Evolutionary conservation across 2,888 invertebrate species (phyloP).

Genomic region (Phengaris arion): DNA sequence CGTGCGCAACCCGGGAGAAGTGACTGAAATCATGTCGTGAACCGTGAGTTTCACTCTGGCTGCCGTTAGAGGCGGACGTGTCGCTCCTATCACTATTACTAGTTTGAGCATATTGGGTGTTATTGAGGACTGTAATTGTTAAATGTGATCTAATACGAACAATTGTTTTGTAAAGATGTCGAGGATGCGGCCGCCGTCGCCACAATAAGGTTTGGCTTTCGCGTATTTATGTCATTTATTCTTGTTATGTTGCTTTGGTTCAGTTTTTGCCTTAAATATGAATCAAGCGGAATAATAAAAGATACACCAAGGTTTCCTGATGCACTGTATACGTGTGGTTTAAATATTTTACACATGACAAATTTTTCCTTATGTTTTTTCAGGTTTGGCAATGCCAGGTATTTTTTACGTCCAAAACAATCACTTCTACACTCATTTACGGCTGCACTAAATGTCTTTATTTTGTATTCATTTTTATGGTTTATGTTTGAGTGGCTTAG

Average conservation of each 20-base stretch:
- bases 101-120: background rate
- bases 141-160: constrained; percentile 24
- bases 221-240: constrained; percentile 5
- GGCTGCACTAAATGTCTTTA: background rate
- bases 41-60: background rate
- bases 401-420: background rate
- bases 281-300: constrained; percentile 15
- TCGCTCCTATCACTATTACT: background rate
- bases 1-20: background rate
- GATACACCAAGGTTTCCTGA: background rate
- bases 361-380: background rate
- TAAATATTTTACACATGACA: background rate
- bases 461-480: background rate
- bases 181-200: constrained; percentile 15
- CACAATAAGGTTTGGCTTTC: constrained; percentile 28
- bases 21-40: background rate
- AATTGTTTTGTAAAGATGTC: constrained; percentile 26
- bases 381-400: background rate
- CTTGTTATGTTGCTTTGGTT: constrained; percentile 22
- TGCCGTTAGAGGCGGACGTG: background rate
- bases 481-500: background rate
- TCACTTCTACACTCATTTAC: background rate
- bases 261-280: background rate
- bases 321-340: constrained; percentile 2
- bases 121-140: constrained; percentile 1